These are phyloP conservation scores for Cephus sareptanus DNA, from an alignment of 2,888 invertebrate species.

Conservation along the genomic window DNA sequence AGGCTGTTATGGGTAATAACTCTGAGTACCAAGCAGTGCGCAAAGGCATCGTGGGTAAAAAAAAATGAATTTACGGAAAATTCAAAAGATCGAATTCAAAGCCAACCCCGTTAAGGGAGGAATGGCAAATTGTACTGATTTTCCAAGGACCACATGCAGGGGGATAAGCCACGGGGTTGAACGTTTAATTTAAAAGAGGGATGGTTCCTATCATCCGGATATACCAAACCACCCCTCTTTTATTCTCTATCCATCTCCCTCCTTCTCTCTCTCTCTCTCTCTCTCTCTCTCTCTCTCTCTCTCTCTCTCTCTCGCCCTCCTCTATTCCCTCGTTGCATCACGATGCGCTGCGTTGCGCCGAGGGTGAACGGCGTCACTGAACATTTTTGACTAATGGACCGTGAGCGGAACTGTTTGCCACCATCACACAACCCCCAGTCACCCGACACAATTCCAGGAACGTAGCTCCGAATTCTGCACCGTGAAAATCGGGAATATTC, in stretches of 20 bases:
- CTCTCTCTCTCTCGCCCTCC: not conserved
- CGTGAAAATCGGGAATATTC: not conserved
- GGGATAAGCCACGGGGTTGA: not conserved
- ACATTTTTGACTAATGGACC: conserved; percentile 60
- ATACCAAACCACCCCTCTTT: not conserved
- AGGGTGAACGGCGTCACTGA: conserved; percentile 33
- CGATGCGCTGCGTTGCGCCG: conserved; percentile 20
- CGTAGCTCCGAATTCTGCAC: conserved; percentile 19
- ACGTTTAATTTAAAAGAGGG: not conserved
- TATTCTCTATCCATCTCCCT: not conserved
- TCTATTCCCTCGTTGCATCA: conserved; percentile 20
- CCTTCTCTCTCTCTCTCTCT: not conserved
- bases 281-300: too few relatives aligned
- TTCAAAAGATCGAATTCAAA: not conserved
- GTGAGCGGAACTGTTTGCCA: conserved; percentile 56
- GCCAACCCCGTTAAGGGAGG: not conserved
- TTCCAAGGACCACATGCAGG: not conserved
- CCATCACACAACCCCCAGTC: conserved; percentile 48
- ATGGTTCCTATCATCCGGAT: not conserved
- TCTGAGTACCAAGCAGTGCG: too few relatives aligned
- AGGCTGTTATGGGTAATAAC: too few relatives aligned
- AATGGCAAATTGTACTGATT: not conserved
- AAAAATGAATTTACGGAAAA: not conserved
- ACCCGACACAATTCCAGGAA: conserved; percentile 42
- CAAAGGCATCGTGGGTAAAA: not conserved